These are phyloP conservation scores for Acrossocheilus wenchowensis DNA, from an alignment of 2,797 vertebrate genomes.

Conservation along the genomic window DNA sequence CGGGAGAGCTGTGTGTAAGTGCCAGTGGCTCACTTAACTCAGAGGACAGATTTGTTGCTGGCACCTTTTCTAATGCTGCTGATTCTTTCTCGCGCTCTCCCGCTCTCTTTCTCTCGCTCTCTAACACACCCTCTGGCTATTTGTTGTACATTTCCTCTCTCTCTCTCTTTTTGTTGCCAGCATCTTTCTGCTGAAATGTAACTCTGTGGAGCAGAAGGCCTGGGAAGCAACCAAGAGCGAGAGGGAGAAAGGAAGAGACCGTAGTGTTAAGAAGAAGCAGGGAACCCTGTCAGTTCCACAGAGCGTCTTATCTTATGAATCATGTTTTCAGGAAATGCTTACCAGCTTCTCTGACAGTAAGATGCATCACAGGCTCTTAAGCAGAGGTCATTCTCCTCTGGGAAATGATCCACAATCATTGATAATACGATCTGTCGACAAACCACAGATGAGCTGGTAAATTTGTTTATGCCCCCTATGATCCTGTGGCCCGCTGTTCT, in stretches of 20 bases:
- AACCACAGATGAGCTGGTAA: constrained; percentile 38
- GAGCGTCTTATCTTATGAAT: constrained; percentile 38
- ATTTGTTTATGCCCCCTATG: constrained; percentile 35
- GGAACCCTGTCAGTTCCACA: constrained; percentile 30
- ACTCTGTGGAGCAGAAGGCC: constrained; percentile 39
- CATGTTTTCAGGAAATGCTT: constrained; percentile 40
- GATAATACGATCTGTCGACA: constrained; percentile 33
- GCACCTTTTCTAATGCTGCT: constrained; percentile 60
- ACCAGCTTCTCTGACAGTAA: constrained; percentile 43
- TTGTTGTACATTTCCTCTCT: constrained; percentile 37
- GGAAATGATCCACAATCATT: constrained; percentile 43
- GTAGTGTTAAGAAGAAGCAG: constrained; percentile 38
- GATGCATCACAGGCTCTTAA: constrained; percentile 49
- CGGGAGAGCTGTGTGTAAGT: constrained; percentile 61
- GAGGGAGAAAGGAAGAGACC: constrained; percentile 8
- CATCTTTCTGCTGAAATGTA: constrained; percentile 44
- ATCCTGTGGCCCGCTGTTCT: constrained; percentile 7
- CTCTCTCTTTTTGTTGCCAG: constrained; percentile 34
- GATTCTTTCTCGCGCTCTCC: constrained; percentile 50
- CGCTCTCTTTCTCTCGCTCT: neutral
- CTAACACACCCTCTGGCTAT: constrained; percentile 41
- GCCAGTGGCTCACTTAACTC: constrained; percentile 58
- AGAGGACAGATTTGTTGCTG: constrained; percentile 54
- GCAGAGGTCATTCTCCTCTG: constrained; percentile 39
- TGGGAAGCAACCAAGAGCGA: constrained; percentile 27